A percentile compares a stretch with the other conserved stretches of the same genome.
phyloP scores from a whole-genome alignment of 2,113 vertebrate species.

The Circaetus cinerascens region DNA sequence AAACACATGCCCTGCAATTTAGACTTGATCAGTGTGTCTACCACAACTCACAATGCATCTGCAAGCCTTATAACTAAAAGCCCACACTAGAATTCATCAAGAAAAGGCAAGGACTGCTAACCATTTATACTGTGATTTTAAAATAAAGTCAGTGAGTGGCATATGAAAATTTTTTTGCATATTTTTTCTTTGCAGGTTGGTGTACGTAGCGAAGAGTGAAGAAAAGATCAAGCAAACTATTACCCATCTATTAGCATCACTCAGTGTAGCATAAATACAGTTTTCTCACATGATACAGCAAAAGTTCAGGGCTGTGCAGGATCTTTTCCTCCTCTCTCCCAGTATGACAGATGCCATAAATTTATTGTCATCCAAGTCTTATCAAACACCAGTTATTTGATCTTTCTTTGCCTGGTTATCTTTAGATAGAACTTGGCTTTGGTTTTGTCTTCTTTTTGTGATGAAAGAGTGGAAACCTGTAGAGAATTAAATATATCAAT shows the following conservation, averaged over 20 bases:
- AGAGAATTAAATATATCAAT: background rate
- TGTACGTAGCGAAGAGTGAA: background rate
- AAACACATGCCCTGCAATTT: background rate
- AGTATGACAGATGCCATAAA: background rate
- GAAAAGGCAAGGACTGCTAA: background rate
- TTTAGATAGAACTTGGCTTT: background rate
- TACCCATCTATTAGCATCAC: background rate
- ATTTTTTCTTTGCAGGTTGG: background rate
- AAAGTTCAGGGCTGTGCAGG: background rate
- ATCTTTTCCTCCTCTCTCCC: background rate
- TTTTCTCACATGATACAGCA: background rate
- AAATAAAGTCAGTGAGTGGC: background rate
- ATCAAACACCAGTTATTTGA: background rate
- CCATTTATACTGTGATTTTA: background rate
- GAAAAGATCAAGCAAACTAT: background rate
- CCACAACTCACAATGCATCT: background rate
- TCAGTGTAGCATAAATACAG: background rate
- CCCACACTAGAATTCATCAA: background rate
- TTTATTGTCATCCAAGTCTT: background rate
- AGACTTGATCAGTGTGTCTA: background rate
- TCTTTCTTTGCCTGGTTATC: background rate
- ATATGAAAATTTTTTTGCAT: background rate
- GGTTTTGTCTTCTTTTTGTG: background rate
- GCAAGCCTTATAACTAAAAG: background rate
- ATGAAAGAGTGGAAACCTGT: background rate